Conservation (phyloP, 2,113 vertebrate genomes). For the Epinephelus cyanopodus region DNA sequence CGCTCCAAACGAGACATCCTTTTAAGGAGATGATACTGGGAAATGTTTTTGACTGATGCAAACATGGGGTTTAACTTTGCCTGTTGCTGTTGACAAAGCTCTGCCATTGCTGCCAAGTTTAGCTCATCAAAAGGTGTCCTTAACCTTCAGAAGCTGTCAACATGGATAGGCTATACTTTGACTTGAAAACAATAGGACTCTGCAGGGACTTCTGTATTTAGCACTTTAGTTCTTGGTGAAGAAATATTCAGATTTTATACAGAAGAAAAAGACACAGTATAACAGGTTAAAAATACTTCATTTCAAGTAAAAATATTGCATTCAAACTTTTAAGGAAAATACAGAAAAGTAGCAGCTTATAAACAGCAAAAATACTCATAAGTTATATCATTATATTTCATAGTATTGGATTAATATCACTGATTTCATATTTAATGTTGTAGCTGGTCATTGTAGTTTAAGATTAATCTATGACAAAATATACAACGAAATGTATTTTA, state of each 20-base stretch:
- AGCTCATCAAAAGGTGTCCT: not conserved
- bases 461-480: not conserved
- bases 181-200: not conserved
- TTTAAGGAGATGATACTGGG: not conserved
- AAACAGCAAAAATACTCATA: not conserved
- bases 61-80: not conserved
- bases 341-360: not conserved
- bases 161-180: not conserved
- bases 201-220: not conserved
- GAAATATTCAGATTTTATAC: not conserved
- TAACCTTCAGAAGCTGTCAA: not conserved
- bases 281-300: not conserved
- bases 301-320: not conserved
- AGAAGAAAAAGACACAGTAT: not conserved
- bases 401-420: not conserved
- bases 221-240: not conserved
- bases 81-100: not conserved
- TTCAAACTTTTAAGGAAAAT: not conserved
- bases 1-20: not conserved
- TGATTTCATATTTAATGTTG: not conserved
- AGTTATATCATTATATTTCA: not conserved
- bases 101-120: slow-evolving; percentile 31
- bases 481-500: too few relatives aligned
- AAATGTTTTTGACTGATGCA: slow-evolving; percentile 6
- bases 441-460: not conserved